Base-by-base conservation (phyloP, 2,888 invertebrate species). In the Euproctis similis region DNA sequence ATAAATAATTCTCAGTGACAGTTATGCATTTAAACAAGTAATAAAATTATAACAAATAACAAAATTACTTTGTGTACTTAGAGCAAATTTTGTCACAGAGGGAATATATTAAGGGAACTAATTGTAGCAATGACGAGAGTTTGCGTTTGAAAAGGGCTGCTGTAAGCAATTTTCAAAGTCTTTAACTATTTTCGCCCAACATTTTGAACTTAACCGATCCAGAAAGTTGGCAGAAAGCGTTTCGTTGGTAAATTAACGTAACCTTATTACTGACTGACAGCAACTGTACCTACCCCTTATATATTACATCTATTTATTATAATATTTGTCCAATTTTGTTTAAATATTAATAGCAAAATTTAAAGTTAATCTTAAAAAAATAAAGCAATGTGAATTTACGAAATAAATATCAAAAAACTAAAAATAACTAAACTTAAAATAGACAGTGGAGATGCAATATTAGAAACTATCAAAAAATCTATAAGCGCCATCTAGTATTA, bases 101-200 rank as follows among this genome's bases (percentile, higher is more conserved):
- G 39, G 80, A 80, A 81, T 81, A 78, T 77, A 78, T 75, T 65
- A 78, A 50, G 48, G 41, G 46, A 49, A 49, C 59, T 70, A 74
- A 77, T 78, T 70, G 59, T 64, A 47, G 59, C 55, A 66, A 68
- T 69, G 59, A 68, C 59, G 63, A 59, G 71, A 78, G 73, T 77
- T 78, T 61, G 43, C 47, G 45, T 46, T 49, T 57, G 49, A 59
- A 55, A 58, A 46, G 43, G 44, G 41, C 34, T 43, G 37, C 12
- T n/a, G 30, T 13, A 46, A 65, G 71, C 71, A 72, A 75, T 74
- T 77, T 58, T 33, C 50, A 23, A 72, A 73, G 60, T 65, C 43
- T 53, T 70, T 56, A 61, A 52, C 48, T 55, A 67, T 68, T 65
- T 62, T 23, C 14, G 16, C 16, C 4, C 14, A 14, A 14, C 4